Conservation (phyloP, 2,113 vertebrate genomes). For the Phainopepla nitens region DNA sequence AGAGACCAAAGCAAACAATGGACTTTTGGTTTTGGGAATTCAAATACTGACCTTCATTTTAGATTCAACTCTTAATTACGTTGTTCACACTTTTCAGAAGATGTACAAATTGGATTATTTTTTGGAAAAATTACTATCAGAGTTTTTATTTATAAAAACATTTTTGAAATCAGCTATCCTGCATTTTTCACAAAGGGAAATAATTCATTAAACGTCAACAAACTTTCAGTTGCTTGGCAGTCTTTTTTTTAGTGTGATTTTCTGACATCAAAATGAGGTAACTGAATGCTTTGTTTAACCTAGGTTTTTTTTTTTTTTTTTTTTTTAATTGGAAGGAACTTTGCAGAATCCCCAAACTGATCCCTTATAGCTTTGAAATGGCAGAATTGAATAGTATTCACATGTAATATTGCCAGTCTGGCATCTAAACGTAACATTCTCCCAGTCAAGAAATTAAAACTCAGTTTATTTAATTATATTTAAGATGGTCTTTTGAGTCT, state of each 20-base stretch:
- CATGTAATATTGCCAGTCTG: neutral
- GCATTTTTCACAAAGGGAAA: neutral
- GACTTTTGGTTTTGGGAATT: neutral
- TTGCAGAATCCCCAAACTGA: neutral
- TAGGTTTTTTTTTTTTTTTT: neutral
- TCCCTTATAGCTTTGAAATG: neutral
- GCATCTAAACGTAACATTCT: neutral
- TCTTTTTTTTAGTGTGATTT: neutral
- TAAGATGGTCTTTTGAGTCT: neutral
- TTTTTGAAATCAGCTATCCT: neutral
- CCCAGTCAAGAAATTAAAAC: neutral
- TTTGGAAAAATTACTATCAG: neutral
- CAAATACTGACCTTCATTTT: neutral
- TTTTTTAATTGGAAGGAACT: neutral
- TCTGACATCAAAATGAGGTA: neutral
- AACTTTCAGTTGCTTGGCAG: neutral
- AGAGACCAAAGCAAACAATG: neutral
- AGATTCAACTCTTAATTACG: neutral
- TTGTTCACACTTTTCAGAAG: neutral
- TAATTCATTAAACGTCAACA: neutral
- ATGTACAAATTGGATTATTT: neutral
- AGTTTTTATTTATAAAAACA: neutral
- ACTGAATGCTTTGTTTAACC: neutral
- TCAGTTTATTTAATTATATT: neutral
- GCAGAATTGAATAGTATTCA: neutral